These are phyloP conservation scores for Rotaria magnacalcarata DNA, from an alignment of 2,888 invertebrate genomes.

Conservation along the genomic window DNA sequence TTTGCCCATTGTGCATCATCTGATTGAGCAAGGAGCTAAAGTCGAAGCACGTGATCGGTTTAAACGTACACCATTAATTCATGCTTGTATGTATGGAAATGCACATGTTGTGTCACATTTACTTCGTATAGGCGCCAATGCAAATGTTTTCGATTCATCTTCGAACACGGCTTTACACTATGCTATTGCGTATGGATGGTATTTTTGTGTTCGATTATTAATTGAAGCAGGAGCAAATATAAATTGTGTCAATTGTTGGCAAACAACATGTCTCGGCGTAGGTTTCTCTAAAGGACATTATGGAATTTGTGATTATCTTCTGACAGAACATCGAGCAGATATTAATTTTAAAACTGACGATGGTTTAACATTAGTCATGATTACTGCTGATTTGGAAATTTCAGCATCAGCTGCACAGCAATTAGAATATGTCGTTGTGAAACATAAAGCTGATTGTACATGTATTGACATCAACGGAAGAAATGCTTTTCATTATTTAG, in stretches of 20 bases:
- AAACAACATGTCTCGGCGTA: conserved; percentile 36
- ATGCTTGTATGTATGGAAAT: conserved; percentile 63
- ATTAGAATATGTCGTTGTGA: conserved; percentile 43
- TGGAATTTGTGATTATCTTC: conserved; percentile 43
- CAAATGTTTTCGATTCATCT: conserved; percentile 61
- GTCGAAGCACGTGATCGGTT: conserved; percentile 60
- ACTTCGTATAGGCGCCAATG: conserved; percentile 60
- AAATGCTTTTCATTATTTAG: conserved; percentile 46
- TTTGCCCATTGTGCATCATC: conserved; percentile 57
- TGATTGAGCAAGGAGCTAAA: conserved; percentile 59
- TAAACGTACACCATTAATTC: conserved; percentile 61
- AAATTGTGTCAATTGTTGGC: conserved; percentile 37
- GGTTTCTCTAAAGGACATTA: conserved; percentile 44
- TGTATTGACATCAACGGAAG: conserved; percentile 35
- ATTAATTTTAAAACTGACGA: conserved; percentile 43
- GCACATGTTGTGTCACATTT: conserved; percentile 61
- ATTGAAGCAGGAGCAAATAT: conserved; percentile 48
- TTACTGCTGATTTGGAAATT: conserved; percentile 31
- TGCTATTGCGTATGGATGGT: conserved; percentile 64
- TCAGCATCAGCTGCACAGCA: conserved; percentile 31
- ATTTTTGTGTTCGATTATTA: conserved; percentile 61
- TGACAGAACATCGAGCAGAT: conserved; percentile 33
- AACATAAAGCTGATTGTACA: conserved; percentile 39
- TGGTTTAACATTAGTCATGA: conserved; percentile 43
- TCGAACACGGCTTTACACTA: conserved; percentile 63